Evolutionary conservation across 2,888 invertebrate species (phyloP).

Genomic region (Drymonia ruficornis): DNA sequence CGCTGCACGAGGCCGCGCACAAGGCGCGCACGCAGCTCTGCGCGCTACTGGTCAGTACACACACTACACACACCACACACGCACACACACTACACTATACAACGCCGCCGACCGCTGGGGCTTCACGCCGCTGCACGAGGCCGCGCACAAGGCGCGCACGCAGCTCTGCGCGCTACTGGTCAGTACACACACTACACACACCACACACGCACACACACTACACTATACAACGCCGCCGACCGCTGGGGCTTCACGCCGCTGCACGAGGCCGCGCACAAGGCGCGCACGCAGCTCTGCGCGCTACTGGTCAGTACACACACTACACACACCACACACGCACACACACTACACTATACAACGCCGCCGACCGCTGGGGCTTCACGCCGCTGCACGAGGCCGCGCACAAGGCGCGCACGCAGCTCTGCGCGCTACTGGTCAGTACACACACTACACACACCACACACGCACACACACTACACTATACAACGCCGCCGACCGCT

Average conservation of each 20-base stretch:
- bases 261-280: slow-evolving; percentile 98
- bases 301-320: no score
- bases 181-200: no score
- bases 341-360: no score
- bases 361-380: slow-evolving; percentile 97
- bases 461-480: no score
- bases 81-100: no score
- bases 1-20: slow-evolving; percentile 97
- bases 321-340: no score
- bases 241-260: slow-evolving; percentile 97
- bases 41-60: no score
- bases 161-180: slow-evolving; percentile 98
- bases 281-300: slow-evolving; percentile 97
- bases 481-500: slow-evolving; percentile 96
- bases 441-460: no score
- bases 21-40: slow-evolving; percentile 98
- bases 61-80: no score
- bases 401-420: slow-evolving; percentile 97
- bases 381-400: slow-evolving; percentile 98
- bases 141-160: slow-evolving; percentile 98
- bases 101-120: slow-evolving; percentile 98
- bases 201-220: no score
- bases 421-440: no score
- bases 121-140: slow-evolving; percentile 97
- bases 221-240: slow-evolving; percentile 97